Base-by-base conservation (phyloP, 2,888 invertebrate genomes). In the Athalia cordata region DNA sequence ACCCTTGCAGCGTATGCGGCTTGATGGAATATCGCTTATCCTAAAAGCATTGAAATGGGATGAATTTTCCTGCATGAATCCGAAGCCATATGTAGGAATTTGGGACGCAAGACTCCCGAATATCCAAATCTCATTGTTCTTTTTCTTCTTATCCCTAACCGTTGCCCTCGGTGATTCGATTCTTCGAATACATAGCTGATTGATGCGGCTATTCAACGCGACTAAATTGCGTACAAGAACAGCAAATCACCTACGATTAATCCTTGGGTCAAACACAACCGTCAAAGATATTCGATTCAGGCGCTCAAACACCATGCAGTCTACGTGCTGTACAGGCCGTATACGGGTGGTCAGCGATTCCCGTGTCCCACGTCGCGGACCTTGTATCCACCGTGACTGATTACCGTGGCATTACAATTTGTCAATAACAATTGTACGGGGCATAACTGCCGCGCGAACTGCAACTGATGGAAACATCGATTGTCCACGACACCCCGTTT, bases 391-490 rank as follows among this genome's bases (percentile, higher is more conserved):
- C 85, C 86, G 85, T 87, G 86, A 88, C 85, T 87, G 87, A 87
- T 88, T 86, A 86, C 86, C 86, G 62, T 50, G 84, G 84, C 85
- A 86, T 87, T 88, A 87, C 87, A 86, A 87, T 88, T 87, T 88
- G 88, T 87, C 88, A 88, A 88, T 88, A 88, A 87, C 88, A 88
- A 87, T 87, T 86, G 86, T 84, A 83, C 82, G 84, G 82, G 79
- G 83, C 83, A 83, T 86, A 87, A 87, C 85, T 83, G 84, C 80
- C 83, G 84, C 80, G 82, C 83, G 84, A 85, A 86, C 86, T 88
- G 89, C 88, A 86, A 86, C 86, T 87, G 87, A 88, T 87, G 86
- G 87, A 78, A 83, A 85, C 86, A 87, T 88, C 86, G 88, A 88
- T 88, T 86, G 85, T 84, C 82, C 83, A 82, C 82, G 83, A 55